Base-by-base conservation (phyloP, 2,113 vertebrate species). In the Casuarius casuarius region DNA sequence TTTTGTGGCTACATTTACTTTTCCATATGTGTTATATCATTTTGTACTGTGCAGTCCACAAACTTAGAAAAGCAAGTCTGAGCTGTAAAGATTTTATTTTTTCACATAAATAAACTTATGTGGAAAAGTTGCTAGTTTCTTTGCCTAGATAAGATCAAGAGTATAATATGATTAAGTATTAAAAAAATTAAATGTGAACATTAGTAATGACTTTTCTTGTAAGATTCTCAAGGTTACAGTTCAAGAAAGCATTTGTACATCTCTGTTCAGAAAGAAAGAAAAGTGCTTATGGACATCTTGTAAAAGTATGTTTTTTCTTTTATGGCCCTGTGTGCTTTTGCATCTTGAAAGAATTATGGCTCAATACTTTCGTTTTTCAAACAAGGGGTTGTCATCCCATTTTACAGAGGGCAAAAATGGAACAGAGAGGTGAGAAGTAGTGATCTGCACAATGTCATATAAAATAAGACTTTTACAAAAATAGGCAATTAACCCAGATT, bases 391-490 rank as follows among this genome's bases (percentile, higher is more conserved):
- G 46, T 63, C 22, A 67, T 82, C 21, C 25, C 52, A 56, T 90
- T 92, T 68, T 68, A 51, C 13, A 73, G 71, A 75, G 46, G 35
- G 42, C 10, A 87, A 49, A 89, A 88, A 17, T 54, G 23, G n/a
- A 80, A 35, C 44, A 80, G 40, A 94, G 48, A 77, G 21, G 76
- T 68, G 74, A 83, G 83, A 79, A 76, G 42, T 58, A 58, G 28
- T n/a, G 76, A 63, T 92, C 85, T 85, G 31, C 48, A 85, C 31
- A 86, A 58, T 18, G 38, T 68, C 79, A 68, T 54, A 59, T 79
- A 83, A 90, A 95, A 85, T 61, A 72, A 83, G 58, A 61, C 25
- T 40, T 80, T 90, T n/a, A 65, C 23, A 90, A 86, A 88, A 95
- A 73, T 56, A 68, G 11, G 6, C 67, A 88, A 70, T 94, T 92